Evolutionary conservation across 53 echinoderm and acorn worm genomes (phyloP), one percentile per base, ranked within the genome.

Genomic region (Holothuria scabra): DNA sequence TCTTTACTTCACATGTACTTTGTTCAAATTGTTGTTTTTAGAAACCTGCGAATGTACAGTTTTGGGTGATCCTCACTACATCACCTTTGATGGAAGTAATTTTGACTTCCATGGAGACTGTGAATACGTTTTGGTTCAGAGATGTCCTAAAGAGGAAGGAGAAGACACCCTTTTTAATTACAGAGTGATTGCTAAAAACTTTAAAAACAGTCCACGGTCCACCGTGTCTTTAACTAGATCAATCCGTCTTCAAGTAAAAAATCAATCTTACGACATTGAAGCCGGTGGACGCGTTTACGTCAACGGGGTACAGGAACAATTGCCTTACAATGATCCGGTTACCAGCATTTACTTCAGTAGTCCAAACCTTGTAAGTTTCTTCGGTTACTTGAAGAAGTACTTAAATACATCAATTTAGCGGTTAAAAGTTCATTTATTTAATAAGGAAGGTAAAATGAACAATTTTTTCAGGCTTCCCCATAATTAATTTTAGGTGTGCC

Each of bases 1-100:
- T 35, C 6, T 3, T 4, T 6, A 35, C 35, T 6, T 35, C 3
- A n/a, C n/a, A n/a, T 4, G 35, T 4, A 35, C 3, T 6, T 35
- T 3, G 3, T 35, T 4, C 3, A 35, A 35, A 35, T 8, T 6
- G 41, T 8, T 41, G 7, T 8, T 5, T 67, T 20, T 67, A 67
- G 67, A 32, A 12, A 13, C 67, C 34, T 67, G 34, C 32, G 67
- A 67, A 20, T 67, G 67, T 16, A 29, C 30, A 20, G 67, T 0
- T 7, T 67, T 32, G 67, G 67, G 67, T n/a, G 67, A 67, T 35
- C 34, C 67, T 67, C 67, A 67, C 23, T 67, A 67, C 30, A 20
- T 67, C 34, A 67, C 67, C 11, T 67, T 67, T 30, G 67, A 67
- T 13, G 67, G 34, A 32, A 30, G 31, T 12, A 32, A 2, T 1